phyloP scores from a whole-genome alignment of 2,113 vertebrate species.

The Abramis brama region DNA sequence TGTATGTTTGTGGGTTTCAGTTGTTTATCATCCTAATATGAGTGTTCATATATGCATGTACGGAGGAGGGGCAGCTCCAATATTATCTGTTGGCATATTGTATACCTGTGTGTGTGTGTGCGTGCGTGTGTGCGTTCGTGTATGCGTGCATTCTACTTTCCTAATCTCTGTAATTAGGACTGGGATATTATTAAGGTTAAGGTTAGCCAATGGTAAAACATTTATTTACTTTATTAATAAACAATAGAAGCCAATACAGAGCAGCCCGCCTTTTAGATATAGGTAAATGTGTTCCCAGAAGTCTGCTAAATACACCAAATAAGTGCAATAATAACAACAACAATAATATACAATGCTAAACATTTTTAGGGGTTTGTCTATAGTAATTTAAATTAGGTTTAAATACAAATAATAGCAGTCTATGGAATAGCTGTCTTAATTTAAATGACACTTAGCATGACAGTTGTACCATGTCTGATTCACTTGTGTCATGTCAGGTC shows the following conservation, averaged over 20 bases:
- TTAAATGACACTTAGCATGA: background rate
- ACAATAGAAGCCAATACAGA: background rate
- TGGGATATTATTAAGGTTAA: conserved; percentile 6
- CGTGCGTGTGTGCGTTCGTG: too few species aligned
- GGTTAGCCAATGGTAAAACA: background rate
- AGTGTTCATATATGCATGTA: background rate
- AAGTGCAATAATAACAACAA: too few species aligned
- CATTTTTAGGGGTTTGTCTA: background rate
- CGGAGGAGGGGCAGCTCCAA: background rate
- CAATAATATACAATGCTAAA: too few species aligned
- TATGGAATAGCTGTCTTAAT: background rate
- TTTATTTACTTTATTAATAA: background rate
- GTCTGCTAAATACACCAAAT: too few species aligned
- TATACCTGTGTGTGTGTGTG: background rate
- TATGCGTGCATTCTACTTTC: background rate
- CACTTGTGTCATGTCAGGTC: background rate
- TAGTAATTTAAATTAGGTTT: background rate
- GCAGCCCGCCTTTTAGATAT: background rate
- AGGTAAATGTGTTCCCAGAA: too few species aligned
- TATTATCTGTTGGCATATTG: conserved; percentile 6
- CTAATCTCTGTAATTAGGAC: conserved; percentile 20
- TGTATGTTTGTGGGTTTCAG: background rate
- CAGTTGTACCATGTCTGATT: background rate
- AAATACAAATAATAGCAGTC: background rate
- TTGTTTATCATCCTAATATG: conserved; percentile 18